phyloP scores from a whole-genome alignment of 1,140 invertebrate species.

The Parapsyche elsis region DNA sequence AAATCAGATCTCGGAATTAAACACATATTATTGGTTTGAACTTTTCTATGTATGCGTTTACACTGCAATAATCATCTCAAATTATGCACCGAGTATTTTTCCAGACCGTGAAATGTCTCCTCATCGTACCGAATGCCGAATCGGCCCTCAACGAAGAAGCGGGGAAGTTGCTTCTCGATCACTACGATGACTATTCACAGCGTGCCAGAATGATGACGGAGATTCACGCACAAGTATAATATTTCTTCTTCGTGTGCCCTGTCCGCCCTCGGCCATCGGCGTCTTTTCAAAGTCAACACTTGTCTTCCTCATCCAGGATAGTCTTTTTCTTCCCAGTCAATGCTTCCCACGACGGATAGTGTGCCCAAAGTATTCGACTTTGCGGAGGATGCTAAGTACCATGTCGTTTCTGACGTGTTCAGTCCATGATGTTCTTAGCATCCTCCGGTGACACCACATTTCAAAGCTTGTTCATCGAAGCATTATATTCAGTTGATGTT shows the following conservation, averaged over 20 bases:
- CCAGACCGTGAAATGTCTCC: conserved; percentile 89
- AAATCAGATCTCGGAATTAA: conserved; percentile 95
- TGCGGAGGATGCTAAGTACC: too few relatives aligned
- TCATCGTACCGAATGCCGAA: conserved; percentile 95
- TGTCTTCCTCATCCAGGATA: too few relatives aligned
- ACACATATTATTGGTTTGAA: conserved; percentile 88
- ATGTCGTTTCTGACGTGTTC: too few relatives aligned
- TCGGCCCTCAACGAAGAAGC: conserved; percentile 95
- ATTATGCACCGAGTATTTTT: conserved; percentile 58
- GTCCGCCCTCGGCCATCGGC: background rate
- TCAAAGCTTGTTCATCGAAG: too few relatives aligned
- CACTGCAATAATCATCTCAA: background rate
- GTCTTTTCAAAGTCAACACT: conserved; percentile 28
- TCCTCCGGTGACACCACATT: background rate
- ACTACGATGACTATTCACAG: conserved; percentile 91
- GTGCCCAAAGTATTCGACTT: too few relatives aligned
- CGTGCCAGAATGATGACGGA: conserved; percentile 94
- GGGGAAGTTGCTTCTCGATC: conserved; percentile 88
- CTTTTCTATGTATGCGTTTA: conserved; percentile 58
- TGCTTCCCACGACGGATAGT: too few relatives aligned
- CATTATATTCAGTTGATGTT: too few relatives aligned
- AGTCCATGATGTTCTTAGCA: too few relatives aligned
- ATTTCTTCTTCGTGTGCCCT: too few relatives aligned
- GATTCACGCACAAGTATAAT: conserved; percentile 85
- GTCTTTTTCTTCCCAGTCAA: too few relatives aligned